These are phyloP conservation scores for Heterotilapia buettikoferi DNA, from an alignment of 2,113 vertebrate genomes.

Conservation along the genomic window DNA sequence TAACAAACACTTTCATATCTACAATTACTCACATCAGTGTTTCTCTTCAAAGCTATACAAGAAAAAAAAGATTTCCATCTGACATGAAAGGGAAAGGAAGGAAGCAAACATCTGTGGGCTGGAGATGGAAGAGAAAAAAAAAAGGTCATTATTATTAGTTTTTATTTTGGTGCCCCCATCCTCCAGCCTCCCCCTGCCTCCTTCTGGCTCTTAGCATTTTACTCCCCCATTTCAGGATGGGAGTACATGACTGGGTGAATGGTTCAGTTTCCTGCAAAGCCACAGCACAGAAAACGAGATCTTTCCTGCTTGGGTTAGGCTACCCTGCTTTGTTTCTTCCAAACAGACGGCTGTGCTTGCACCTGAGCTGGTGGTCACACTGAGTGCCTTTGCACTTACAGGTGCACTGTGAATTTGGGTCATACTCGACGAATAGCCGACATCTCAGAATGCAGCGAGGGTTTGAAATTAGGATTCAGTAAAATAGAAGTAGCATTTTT, in stretches of 20 bases:
- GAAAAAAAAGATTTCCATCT: conserved; percentile 52
- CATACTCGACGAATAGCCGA: neutral
- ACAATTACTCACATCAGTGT: conserved; percentile 41
- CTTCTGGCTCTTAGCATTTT: conserved; percentile 45
- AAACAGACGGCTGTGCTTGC: neutral
- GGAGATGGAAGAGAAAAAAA: conserved; percentile 45
- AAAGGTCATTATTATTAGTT: conserved; percentile 68
- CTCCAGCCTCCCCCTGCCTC: conserved; percentile 31
- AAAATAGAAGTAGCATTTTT: neutral
- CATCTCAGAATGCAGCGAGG: neutral
- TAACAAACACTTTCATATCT: conserved; percentile 66
- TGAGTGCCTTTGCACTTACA: neutral
- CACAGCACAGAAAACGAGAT: conserved; percentile 66
- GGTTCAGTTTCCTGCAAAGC: conserved; percentile 68
- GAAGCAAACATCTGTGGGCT: conserved; percentile 63
- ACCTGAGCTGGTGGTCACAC: conserved; percentile 36
- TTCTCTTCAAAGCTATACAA: conserved; percentile 43
- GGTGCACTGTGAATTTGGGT: neutral
- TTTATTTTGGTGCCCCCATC: conserved; percentile 61
- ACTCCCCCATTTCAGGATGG: conserved; percentile 76
- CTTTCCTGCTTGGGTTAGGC: conserved; percentile 63
- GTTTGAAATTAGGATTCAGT: neutral
- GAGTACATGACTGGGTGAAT: conserved; percentile 73
- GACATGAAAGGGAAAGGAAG: conserved; percentile 69
- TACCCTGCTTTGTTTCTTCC: conserved; percentile 42